These are phyloP conservation scores for Aix galericulata DNA, from an alignment of 2,113 vertebrate genomes.

Conservation along the genomic window DNA sequence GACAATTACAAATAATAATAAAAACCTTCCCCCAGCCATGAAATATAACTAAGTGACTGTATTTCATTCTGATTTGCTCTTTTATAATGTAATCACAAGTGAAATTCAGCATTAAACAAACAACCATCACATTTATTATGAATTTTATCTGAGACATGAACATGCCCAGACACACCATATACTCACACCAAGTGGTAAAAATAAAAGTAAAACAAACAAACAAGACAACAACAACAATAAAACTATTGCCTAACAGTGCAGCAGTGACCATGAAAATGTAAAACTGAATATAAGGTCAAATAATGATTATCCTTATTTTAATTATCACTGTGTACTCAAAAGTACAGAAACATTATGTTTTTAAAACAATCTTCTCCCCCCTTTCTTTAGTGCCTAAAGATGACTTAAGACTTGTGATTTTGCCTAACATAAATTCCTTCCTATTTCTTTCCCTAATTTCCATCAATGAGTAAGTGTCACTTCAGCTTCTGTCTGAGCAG, in stretches of 20 bases:
- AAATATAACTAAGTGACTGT: not conserved
- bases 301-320: not conserved
- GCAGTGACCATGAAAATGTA: not conserved
- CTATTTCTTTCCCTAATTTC: conserved; percentile 30
- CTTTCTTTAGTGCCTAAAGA: not conserved
- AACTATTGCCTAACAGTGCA: not conserved
- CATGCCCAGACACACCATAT: not conserved
- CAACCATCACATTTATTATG: not conserved
- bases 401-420: not conserved
- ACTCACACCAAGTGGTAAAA: not conserved
- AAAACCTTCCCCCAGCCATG: accelerated
- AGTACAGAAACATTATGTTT: not conserved
- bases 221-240: too few relatives aligned
- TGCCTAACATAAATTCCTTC: conserved; percentile 24
- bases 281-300: not conserved
- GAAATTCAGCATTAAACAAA: not conserved
- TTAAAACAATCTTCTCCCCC: not conserved
- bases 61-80: not conserved
- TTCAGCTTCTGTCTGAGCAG: conserved; percentile 44
- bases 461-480: conserved; percentile 31
- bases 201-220: not conserved
- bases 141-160: not conserved
- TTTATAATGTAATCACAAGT: not conserved
- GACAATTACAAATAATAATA: not conserved
- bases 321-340: not conserved